These are phyloP conservation scores for Heliothis peltigera DNA, from an alignment of 2,888 invertebrate species.

Conservation along the genomic window DNA sequence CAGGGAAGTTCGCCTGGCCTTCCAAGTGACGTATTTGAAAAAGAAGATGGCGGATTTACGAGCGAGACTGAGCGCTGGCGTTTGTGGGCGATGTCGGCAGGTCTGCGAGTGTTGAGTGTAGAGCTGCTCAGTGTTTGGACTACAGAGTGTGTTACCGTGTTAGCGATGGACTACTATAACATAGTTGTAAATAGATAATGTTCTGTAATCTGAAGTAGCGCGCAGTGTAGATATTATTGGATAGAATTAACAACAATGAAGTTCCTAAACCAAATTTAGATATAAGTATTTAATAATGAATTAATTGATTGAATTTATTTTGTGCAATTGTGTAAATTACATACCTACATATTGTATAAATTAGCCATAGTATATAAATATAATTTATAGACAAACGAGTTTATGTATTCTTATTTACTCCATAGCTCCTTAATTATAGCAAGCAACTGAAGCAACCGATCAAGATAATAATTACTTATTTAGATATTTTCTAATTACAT, in stretches of 20 bases:
- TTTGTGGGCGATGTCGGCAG: conserved; percentile 69
- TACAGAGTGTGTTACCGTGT: conserved; percentile 1
- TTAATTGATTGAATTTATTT: conserved; percentile 21
- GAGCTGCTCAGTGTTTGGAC: conserved; percentile 23
- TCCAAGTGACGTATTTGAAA: conserved; percentile 96
- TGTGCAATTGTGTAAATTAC: conserved; percentile 52
- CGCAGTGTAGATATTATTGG: conserved; percentile 1
- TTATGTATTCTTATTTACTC: not conserved
- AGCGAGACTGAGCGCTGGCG: conserved; percentile 91
- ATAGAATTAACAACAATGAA: not conserved
- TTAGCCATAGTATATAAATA: conserved; percentile 21
- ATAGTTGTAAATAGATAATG: conserved; percentile 30
- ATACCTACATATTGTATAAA: conserved; percentile 3
- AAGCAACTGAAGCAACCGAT: not conserved
- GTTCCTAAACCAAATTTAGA: not conserved
- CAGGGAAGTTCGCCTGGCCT: conserved; percentile 97
- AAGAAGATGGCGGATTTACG: conserved; percentile 95
- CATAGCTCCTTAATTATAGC: not conserved
- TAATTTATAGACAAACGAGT: conserved; percentile 27
- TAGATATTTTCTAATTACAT: not conserved
- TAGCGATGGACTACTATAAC: not conserved
- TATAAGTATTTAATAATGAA: conserved; percentile 7
- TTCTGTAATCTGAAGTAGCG: not conserved
- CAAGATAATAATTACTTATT: not conserved
- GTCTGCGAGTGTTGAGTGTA: conserved; percentile 61